Evolutionary conservation across 2,888 invertebrate genomes (phyloP).

Genomic region (Plebejus argus): DNA sequence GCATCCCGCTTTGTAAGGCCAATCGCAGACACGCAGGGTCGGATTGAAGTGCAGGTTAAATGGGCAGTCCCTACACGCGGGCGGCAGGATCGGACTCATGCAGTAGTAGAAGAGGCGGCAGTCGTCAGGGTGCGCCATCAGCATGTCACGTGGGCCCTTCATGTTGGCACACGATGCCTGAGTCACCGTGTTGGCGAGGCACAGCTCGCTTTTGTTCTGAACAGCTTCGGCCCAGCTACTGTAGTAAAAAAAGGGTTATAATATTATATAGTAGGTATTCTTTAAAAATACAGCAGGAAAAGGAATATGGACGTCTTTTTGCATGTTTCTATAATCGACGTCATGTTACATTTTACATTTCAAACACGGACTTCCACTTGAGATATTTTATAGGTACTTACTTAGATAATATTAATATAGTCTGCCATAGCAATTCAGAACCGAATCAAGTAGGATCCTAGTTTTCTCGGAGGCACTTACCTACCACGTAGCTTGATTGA

Average conservation of each 20-base stretch:
- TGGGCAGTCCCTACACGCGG: slow-evolving; percentile 13
- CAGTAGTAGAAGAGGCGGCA: slow-evolving; percentile 27
- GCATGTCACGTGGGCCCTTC: neutral
- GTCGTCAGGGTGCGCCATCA: slow-evolving; percentile 20
- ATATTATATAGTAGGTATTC: too few relatives aligned
- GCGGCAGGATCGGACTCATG: neutral
- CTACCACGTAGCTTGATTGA: too few relatives aligned
- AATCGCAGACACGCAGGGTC: slow-evolving; percentile 5
- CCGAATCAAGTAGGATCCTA: too few relatives aligned
- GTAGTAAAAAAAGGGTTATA: neutral
- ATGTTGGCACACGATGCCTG: slow-evolving; percentile 7
- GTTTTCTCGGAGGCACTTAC: too few relatives aligned
- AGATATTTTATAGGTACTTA: too few relatives aligned
- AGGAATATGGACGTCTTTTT: neutral
- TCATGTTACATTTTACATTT: too few relatives aligned
- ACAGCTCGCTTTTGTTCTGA: neutral
- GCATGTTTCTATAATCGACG: too few relatives aligned
- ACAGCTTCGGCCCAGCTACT: neutral
- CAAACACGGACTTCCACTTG: too few relatives aligned
- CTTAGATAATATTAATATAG: too few relatives aligned
- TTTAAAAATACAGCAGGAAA: neutral
- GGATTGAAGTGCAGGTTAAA: slow-evolving; percentile 2
- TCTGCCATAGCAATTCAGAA: too few relatives aligned
- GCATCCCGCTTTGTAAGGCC: neutral
- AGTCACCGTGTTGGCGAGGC: neutral